Evolutionary conservation across 2,113 vertebrate genomes (phyloP).

Genomic region (Pomatorhinus ruficollis): DNA sequence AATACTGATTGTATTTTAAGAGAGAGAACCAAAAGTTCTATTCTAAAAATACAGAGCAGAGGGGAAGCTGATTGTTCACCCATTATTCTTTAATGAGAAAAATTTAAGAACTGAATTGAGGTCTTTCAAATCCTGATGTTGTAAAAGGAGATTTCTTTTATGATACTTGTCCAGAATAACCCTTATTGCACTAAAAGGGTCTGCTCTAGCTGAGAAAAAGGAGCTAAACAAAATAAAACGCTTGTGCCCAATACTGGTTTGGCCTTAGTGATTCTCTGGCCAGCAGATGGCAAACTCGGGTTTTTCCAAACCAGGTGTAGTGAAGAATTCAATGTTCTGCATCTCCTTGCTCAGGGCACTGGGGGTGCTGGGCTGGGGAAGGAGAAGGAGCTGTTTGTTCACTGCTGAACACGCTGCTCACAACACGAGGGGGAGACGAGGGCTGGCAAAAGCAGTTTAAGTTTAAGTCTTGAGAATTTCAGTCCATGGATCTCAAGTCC

Average conservation of each 20-base stretch:
- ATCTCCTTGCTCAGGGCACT: not conserved
- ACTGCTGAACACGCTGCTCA: accelerated
- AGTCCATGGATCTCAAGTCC: no score
- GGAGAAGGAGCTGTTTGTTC: not conserved
- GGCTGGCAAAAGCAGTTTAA: not conserved
- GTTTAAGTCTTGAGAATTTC: not conserved
- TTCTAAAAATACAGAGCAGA: not conserved
- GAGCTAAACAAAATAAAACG: not conserved
- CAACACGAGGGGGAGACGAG: accelerated
- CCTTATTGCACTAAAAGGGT: not conserved
- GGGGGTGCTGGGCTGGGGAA: not conserved
- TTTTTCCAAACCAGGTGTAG: not conserved
- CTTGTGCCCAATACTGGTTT: accelerated
- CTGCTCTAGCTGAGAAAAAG: not conserved
- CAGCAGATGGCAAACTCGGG: slow-evolving; percentile 24
- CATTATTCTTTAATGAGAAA: not conserved
- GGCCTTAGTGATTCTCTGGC: not conserved
- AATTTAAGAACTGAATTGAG: not conserved
- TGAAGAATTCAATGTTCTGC: not conserved
- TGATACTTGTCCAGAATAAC: not conserved
- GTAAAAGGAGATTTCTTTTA: not conserved
- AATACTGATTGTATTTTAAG: not conserved
- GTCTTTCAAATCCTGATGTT: not conserved
- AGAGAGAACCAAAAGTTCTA: not conserved
- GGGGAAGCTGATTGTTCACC: not conserved